Conservation (phyloP, 2,888 invertebrate species). For the Corythucha ciliata region DNA sequence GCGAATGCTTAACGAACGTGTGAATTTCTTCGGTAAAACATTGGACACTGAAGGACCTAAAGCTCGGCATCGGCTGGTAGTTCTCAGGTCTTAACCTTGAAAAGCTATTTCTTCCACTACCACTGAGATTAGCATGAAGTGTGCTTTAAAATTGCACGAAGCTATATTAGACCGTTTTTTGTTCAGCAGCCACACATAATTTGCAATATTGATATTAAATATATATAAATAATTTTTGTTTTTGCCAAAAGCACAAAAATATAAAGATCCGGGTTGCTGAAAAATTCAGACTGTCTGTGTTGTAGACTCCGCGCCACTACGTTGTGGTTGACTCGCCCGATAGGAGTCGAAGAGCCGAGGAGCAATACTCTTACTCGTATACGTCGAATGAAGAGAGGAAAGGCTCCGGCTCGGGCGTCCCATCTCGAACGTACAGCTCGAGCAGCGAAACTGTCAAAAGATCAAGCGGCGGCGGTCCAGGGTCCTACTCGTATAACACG, state of each 20-base stretch:
- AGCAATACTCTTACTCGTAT: slow-evolving; percentile 80
- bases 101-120: too few species aligned
- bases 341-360: slow-evolving; percentile 58
- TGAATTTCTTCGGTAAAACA: too few species aligned
- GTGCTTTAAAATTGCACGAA: too few species aligned
- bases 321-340: slow-evolving; percentile 69
- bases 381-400: slow-evolving; percentile 50
- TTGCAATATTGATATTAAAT: too few species aligned
- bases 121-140: too few species aligned
- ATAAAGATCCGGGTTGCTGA: not conserved
- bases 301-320: slow-evolving; percentile 77
- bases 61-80: too few species aligned
- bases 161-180: too few species aligned
- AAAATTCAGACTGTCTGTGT: slow-evolving; percentile 26
- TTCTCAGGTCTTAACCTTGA: too few species aligned
- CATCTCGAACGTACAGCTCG: slow-evolving; percentile 55
- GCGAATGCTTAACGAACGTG: too few species aligned
- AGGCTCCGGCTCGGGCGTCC: slow-evolving; percentile 46
- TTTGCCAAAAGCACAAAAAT: not conserved
- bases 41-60: too few species aligned
- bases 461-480: slow-evolving; percentile 57
- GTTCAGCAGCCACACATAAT: too few species aligned
- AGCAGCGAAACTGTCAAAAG: slow-evolving; percentile 60
- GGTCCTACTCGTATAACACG: slow-evolving; percentile 58
- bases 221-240: too few species aligned